Evolutionary conservation across 2,113 vertebrate species (phyloP), one percentile per base, ranked within the genome.

Genomic region (Platichthys flesus): DNA sequence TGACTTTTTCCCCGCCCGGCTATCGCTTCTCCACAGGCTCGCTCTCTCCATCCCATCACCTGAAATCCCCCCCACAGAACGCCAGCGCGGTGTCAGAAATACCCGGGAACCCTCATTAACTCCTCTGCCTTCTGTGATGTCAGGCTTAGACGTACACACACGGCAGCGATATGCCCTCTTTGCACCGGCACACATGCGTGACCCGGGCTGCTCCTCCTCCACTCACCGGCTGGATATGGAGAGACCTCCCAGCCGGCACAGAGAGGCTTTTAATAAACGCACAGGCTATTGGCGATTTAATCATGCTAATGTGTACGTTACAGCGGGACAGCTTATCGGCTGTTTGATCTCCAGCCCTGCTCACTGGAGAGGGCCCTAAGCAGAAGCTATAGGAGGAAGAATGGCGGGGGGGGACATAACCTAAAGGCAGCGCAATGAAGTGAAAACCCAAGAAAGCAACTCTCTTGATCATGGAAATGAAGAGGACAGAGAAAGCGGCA

Each of bases 231-330:
- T 64, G 23, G 55, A 66, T 18, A 51, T 20, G 10, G 21, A 56
- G 24, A 47, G 70, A 56, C 69, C 74, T 66, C 79, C 83, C 71
- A 67, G 72, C 65, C 31, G n/a, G 75, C 71, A 73, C 64, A n/a
- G 51, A 56, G 57, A 63, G 70, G 76, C 85, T 80, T 90, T 89
- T 84, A 84, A 83, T 84, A 85, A 86, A 85, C 58, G 67, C 40
- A 54, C 67, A 54, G 64, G 74, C 75, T 21, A 81, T 52, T 56
- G 76, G 55, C 83, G 88, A 82, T 89, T 90, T 87, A 85, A 90
- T 90, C 81, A 87, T 65, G 72, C 79, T 90, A 90, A 88, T 93
- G 88, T 88, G 79, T 83, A 70, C 58, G 81, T 83, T 85, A 79
- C 80, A 81, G 76, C 15, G 45, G 71, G 76, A 18, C n/a, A 24